These are phyloP conservation scores for Clitarchus hookeri DNA, from an alignment of 2,888 invertebrate species.

Conservation along the genomic window DNA sequence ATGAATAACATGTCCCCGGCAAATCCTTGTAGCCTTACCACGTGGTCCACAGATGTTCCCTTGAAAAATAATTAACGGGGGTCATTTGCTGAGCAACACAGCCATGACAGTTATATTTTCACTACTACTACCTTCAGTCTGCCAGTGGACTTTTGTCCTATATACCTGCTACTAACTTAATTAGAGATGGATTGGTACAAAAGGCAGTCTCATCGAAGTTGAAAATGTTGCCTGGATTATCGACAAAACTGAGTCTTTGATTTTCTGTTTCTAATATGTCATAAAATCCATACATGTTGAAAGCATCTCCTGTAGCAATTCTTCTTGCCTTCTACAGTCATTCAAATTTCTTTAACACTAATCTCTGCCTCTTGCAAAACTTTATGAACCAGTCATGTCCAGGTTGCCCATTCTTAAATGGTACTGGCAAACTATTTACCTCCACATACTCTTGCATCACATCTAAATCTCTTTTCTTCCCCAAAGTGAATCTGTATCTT, in stretches of 20 bases:
- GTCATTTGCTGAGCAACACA: no score
- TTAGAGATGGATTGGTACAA: not conserved
- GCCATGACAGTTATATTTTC: no score
- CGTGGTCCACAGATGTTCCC: no score
- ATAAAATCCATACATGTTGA: not conserved
- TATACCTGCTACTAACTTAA: not conserved
- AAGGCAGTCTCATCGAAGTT: conserved; percentile 3
- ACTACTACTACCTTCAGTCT: no score
- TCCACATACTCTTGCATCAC: conserved; percentile 11
- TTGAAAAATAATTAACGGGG: no score
- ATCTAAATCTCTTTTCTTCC: not conserved
- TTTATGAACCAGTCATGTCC: not conserved
- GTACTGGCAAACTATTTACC: conserved; percentile 1
- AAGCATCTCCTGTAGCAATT: not conserved
- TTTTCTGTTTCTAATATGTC: not conserved
- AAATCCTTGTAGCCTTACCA: not conserved
- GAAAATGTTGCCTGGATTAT: not conserved
- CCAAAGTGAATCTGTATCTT: no score
- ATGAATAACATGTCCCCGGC: not conserved
- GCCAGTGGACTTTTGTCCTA: not conserved
- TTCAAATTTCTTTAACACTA: not conserved
- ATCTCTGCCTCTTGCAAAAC: not conserved
- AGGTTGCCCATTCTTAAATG: not conserved
- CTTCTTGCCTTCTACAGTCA: no score
- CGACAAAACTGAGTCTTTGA: not conserved